phyloP scores from a whole-genome alignment of 1,140 invertebrate genomes.

The Scaptomyza hsui region DNA sequence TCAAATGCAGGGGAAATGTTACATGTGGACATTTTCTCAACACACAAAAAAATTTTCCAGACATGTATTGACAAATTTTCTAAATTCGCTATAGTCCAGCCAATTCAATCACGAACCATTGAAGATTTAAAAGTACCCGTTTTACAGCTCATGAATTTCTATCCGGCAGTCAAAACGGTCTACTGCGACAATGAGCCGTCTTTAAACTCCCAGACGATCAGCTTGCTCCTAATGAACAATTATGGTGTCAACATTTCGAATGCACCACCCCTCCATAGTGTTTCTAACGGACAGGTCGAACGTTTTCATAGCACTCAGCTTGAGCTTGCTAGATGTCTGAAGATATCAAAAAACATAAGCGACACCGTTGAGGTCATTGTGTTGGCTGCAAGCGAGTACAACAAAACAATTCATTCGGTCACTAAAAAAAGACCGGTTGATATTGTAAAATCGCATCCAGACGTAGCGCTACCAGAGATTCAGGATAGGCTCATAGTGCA shows the following conservation, averaged over 20 bases:
- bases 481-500: no score
- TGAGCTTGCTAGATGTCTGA: background rate
- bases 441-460: no score
- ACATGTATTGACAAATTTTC: no score
- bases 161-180: background rate
- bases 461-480: no score
- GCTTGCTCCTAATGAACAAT: background rate
- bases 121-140: background rate
- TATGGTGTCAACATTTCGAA: constrained; percentile 9
- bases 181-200: constrained; percentile 12
- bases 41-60: no score
- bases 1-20: background rate
- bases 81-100: no score
- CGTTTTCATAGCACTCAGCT: constrained; percentile 6
- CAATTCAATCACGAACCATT: background rate
- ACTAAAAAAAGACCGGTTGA: no score
- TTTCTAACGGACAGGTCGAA: no score
- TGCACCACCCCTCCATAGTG: constrained; percentile 1
- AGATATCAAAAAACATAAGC: background rate
- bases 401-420: no score
- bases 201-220: constrained; percentile 7
- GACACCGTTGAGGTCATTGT: constrained; percentile 1
- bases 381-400: no score
- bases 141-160: constrained; percentile 12
- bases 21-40: constrained; percentile 2